phyloP scores from a whole-genome alignment of 2,888 invertebrate species.

The Ischnus inquisitorius region DNA sequence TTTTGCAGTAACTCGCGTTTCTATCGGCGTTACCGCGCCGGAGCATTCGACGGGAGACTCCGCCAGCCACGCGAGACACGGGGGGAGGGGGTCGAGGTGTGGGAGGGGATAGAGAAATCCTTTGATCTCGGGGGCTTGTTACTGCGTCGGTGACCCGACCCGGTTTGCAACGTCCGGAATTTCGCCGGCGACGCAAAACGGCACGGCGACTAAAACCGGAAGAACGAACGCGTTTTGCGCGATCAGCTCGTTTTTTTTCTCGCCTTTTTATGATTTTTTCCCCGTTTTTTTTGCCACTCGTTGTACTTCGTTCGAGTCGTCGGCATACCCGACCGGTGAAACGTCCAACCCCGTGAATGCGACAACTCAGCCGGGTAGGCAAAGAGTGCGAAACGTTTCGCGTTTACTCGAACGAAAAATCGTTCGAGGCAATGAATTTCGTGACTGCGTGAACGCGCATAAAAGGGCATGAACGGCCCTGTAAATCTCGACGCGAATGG shows the following conservation, averaged over 20 bases:
- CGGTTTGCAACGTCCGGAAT: conserved; percentile 38
- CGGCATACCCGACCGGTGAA: conserved; percentile 14
- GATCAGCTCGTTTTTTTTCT: conserved; percentile 8
- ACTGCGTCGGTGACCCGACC: conserved; percentile 27
- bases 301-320: neutral
- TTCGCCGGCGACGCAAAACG: conserved; percentile 14
- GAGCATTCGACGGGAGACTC: conserved; percentile 30
- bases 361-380: conserved; percentile 23
- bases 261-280: neutral
- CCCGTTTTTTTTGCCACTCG: neutral
- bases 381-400: conserved; percentile 28
- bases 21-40: conserved; percentile 24
- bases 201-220: conserved; percentile 32
- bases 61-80: neutral
- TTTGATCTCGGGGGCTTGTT: conserved; percentile 44
- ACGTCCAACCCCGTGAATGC: conserved; percentile 16
- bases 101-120: conserved; percentile 24
- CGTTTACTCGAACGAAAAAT: conserved; percentile 64
- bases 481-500: conserved; percentile 48
- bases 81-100: too few relatives aligned
- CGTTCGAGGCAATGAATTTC: conserved; percentile 59
- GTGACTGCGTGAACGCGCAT: conserved; percentile 61
- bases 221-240: conserved; percentile 33
- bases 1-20: conserved; percentile 44
- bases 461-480: conserved; percentile 53